Evolutionary conservation across 2,797 vertebrate species (phyloP).

Genomic region (Aphelocoma californica): DNA sequence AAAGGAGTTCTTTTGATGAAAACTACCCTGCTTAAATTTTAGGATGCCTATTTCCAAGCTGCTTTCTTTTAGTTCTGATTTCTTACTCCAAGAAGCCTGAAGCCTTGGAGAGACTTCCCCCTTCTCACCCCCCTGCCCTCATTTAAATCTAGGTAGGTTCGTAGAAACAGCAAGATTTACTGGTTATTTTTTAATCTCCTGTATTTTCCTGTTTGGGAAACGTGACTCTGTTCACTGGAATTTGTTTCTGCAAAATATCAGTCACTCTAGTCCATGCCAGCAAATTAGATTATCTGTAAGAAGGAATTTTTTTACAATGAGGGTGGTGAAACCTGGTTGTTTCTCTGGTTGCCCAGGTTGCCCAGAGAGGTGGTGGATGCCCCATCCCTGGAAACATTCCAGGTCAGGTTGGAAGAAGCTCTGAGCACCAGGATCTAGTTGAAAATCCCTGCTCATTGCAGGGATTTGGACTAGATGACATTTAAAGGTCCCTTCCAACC

Average conservation of each 20-base stretch:
- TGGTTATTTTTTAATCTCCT: not conserved
- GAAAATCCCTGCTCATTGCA: not conserved
- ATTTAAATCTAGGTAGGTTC: not conserved
- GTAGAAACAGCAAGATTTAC: not conserved
- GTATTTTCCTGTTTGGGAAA: not conserved
- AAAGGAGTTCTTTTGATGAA: not conserved
- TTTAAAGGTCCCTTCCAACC: not conserved
- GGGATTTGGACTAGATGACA: fast-evolving
- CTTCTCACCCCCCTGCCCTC: not conserved
- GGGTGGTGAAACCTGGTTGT: not conserved
- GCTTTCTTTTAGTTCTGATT: not conserved
- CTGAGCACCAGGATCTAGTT: not conserved
- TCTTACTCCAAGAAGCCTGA: not conserved
- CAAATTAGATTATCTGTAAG: not conserved
- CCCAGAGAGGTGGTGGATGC: not conserved
- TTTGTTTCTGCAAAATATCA: not conserved
- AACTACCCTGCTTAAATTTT: not conserved
- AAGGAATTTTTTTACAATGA: not conserved
- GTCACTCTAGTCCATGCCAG: not conserved
- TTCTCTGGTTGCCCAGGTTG: no score
- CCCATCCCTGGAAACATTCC: not conserved
- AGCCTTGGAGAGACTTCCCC: not conserved
- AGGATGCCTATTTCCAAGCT: not conserved
- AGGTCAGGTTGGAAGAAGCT: not conserved
- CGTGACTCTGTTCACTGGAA: not conserved